These are phyloP conservation scores for Schizopygopsis pylzovi DNA, from an alignment of 2,797 vertebrate species.

Conservation along the genomic window DNA sequence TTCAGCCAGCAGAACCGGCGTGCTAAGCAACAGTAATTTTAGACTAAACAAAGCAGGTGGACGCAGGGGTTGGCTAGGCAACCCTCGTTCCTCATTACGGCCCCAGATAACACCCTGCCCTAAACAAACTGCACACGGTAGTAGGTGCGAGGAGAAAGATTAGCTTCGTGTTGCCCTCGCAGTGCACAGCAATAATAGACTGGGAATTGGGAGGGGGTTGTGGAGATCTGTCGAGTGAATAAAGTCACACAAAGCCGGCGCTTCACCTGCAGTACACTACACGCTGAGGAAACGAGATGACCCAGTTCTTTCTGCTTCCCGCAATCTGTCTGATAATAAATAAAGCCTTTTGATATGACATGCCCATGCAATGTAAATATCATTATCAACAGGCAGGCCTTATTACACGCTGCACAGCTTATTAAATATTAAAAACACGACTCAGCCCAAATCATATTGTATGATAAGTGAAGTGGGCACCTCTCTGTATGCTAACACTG, in stretches of 20 bases:
- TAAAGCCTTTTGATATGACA: conserved; percentile 61
- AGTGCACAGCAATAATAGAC: conserved; percentile 38
- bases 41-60: conserved; percentile 56
- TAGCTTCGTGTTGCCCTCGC: conserved; percentile 40
- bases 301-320: conserved; percentile 16
- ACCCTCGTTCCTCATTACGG: conserved; percentile 52
- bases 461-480: conserved; percentile 39
- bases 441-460: conserved; percentile 46
- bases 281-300: conserved; percentile 8
- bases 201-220: conserved; percentile 28
- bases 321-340: conserved; percentile 60
- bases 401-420: conserved; percentile 49
- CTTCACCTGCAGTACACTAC: conserved; percentile 19
- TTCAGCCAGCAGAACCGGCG: conserved; percentile 40
- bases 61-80: conserved; percentile 55
- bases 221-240: conserved; percentile 7
- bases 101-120: conserved; percentile 51
- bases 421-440: conserved; percentile 61
- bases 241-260: conserved; percentile 13
- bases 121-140: conserved; percentile 48
- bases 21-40: conserved; percentile 60
- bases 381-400: conserved; percentile 58
- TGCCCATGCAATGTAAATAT: conserved; percentile 60
- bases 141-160: conserved; percentile 45
- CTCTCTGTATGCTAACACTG: conserved; percentile 24